phyloP scores from a whole-genome alignment of 2,888 invertebrate genomes.

The Drosophila mulleri region DNA sequence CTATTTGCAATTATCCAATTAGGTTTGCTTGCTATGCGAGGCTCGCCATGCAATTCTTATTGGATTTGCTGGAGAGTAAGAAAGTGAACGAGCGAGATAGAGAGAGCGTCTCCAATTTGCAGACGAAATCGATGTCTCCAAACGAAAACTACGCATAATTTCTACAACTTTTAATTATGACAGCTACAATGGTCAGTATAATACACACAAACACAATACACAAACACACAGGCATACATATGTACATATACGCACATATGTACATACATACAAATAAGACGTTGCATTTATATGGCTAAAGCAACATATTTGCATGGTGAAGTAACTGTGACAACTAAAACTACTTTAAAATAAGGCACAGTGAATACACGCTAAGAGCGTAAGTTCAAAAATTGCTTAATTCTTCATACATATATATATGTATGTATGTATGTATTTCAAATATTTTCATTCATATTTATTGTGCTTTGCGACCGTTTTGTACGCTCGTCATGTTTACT shows the following conservation, averaged over 20 bases:
- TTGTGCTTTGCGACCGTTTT: neutral
- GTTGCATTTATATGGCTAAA: slow-evolving; percentile 70
- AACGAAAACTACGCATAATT: neutral
- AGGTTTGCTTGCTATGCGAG: neutral
- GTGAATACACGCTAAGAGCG: slow-evolving; percentile 38
- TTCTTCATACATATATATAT: neutral
- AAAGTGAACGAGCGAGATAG: neutral
- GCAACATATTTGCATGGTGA: slow-evolving; percentile 78
- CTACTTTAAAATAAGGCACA: slow-evolving; percentile 50
- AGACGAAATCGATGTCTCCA: neutral
- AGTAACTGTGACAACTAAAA: slow-evolving; percentile 63
- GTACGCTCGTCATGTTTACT: slow-evolving; percentile 11
- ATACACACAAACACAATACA: too few relatives aligned
- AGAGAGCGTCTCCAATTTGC: neutral
- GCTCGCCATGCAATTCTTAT: neutral
- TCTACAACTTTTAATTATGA: neutral
- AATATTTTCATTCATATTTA: neutral
- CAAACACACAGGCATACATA: neutral
- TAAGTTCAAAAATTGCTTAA: neutral
- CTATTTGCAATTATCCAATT: neutral
- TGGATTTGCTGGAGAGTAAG: neutral
- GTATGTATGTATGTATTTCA: too few relatives aligned
- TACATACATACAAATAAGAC: slow-evolving; percentile 6
- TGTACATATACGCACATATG: neutral
- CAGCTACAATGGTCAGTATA: neutral